These are phyloP conservation scores for Dallia pectoralis DNA, from an alignment of 2,797 vertebrate genomes.

Conservation along the genomic window DNA sequence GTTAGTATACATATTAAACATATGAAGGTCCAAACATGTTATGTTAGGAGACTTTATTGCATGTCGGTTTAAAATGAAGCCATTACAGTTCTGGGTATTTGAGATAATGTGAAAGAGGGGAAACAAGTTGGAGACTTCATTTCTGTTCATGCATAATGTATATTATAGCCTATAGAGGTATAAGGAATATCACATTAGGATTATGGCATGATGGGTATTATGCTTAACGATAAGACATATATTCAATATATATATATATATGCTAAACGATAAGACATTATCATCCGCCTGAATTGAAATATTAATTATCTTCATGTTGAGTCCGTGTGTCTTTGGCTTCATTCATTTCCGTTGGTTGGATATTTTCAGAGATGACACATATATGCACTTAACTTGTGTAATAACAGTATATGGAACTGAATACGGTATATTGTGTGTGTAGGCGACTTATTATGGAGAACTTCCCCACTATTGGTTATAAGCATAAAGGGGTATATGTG, in stretches of 20 bases:
- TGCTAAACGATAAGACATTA: slow-evolving; percentile 67
- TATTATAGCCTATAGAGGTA: background rate
- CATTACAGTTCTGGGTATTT: background rate
- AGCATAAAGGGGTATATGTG: slow-evolving; percentile 2
- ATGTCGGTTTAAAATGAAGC: background rate
- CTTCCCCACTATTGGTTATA: slow-evolving; percentile 54
- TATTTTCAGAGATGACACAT: background rate
- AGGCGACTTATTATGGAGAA: slow-evolving; percentile 30
- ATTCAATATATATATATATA: too few species aligned
- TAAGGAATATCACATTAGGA: background rate
- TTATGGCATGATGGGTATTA: background rate
- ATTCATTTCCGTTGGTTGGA: slow-evolving; percentile 8
- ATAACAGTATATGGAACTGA: background rate
- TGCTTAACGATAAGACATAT: background rate
- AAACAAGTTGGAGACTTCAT: background rate
- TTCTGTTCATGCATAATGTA: background rate
- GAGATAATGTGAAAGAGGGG: background rate
- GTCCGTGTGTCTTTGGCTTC: background rate
- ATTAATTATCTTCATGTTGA: slow-evolving; percentile 51
- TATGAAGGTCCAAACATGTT: background rate
- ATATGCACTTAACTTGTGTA: background rate
- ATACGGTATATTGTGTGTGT: background rate
- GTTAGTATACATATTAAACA: slow-evolving; percentile 58
- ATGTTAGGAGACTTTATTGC: background rate
- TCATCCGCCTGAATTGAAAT: slow-evolving; percentile 68